Conservation (phyloP, 2,888 invertebrate genomes). For the Epinotia bilunana region DNA sequence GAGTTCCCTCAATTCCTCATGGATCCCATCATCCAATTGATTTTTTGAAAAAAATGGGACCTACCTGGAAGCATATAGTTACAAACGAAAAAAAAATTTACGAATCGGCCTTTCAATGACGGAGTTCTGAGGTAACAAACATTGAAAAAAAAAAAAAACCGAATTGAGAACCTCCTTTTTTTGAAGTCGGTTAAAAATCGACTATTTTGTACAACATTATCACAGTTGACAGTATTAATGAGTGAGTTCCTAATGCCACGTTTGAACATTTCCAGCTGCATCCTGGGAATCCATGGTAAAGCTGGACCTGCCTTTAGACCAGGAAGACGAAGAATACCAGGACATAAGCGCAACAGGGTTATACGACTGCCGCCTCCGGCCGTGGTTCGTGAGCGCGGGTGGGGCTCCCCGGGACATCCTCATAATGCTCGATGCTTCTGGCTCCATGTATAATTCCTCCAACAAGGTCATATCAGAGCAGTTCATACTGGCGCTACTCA, state of each 20-base stretch:
- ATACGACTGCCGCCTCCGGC: conserved; percentile 76
- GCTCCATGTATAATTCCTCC: conserved; percentile 75
- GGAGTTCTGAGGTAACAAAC: too few species aligned
- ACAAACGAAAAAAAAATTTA: too few species aligned
- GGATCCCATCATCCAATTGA: too few species aligned
- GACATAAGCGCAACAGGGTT: conserved; percentile 58
- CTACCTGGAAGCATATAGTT: too few species aligned
- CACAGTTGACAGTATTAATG: too few species aligned
- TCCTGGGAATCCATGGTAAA: conserved; percentile 74
- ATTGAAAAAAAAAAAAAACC: too few species aligned
- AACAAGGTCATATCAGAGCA: conserved; percentile 65
- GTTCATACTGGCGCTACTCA: conserved; percentile 73
- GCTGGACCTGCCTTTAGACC: conserved; percentile 49
- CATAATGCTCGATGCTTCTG: conserved; percentile 74
- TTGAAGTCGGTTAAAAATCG: too few species aligned
- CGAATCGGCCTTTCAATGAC: too few species aligned
- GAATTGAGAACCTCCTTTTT: too few species aligned
- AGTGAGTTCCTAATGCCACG: background rate
- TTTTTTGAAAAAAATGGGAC: too few species aligned
- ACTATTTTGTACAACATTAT: too few species aligned
- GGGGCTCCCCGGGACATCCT: conserved; percentile 77
- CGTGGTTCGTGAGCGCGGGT: conserved; percentile 78
- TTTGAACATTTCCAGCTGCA: conserved; percentile 60
- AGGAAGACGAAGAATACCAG: conserved; percentile 47
- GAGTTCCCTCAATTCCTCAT: too few species aligned